These are phyloP conservation scores for Zaprionus ghesquierei DNA, from an alignment of 1,140 invertebrate genomes.

Conservation along the genomic window DNA sequence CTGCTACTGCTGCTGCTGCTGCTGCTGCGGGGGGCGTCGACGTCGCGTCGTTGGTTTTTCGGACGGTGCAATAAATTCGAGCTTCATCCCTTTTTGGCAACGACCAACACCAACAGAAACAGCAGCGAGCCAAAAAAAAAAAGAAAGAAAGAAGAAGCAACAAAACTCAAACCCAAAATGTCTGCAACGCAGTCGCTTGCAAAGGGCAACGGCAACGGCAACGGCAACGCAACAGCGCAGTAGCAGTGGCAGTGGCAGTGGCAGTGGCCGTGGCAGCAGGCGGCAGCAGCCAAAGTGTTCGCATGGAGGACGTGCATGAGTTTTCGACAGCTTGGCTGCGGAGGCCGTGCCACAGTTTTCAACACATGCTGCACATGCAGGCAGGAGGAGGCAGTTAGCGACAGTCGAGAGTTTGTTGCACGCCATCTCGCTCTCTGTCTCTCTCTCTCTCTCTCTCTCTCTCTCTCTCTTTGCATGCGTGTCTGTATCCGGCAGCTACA, in stretches of 20 bases:
- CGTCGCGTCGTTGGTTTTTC: no score
- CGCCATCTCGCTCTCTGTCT: not conserved
- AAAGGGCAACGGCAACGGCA: slow-evolving; percentile 54
- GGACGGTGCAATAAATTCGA: slow-evolving; percentile 72
- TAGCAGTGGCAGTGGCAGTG: not conserved
- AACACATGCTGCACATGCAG: slow-evolving; percentile 69
- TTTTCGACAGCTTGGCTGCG: slow-evolving; percentile 55
- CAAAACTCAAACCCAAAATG: slow-evolving; percentile 60
- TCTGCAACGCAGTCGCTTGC: slow-evolving; percentile 59
- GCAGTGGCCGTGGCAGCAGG: slow-evolving; percentile 6
- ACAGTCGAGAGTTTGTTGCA: slow-evolving; percentile 38
- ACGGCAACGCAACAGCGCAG: not conserved
- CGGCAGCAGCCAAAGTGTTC: slow-evolving; percentile 25
- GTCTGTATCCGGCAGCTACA: slow-evolving; percentile 7
- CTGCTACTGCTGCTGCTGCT: slow-evolving; percentile 10
- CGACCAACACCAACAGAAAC: slow-evolving; percentile 52
- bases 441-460: not conserved
- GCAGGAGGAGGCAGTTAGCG: not conserved
- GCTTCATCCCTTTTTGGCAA: slow-evolving; percentile 67
- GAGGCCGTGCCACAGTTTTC: slow-evolving; percentile 65
- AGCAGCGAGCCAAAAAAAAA: slow-evolving; percentile 41
- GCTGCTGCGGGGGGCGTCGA: slow-evolving; percentile 7
- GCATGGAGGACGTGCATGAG: slow-evolving; percentile 71
- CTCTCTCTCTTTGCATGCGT: not conserved
- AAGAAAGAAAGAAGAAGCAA: slow-evolving; percentile 19